Base-by-base conservation (phyloP, 2,888 invertebrate species). In the Andrena bucephala region DNA sequence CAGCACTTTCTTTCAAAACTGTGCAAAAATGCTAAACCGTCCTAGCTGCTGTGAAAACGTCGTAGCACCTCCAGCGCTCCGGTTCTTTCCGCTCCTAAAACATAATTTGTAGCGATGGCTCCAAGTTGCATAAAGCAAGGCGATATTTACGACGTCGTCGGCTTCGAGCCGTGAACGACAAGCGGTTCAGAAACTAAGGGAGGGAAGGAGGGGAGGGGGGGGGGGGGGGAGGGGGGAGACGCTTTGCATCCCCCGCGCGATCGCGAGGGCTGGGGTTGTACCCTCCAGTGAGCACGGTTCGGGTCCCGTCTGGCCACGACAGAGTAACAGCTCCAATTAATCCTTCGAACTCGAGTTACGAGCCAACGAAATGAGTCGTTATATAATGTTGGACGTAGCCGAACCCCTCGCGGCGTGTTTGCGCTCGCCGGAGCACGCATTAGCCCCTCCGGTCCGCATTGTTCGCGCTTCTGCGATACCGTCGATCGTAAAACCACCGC, bases 261-360 rank as follows among this genome's bases (percentile, higher is more conserved):
- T 72, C 50, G 77, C 74, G 78, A 83, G 84, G 87, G 50, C 50
- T 84, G 86, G 89, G 89, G 86, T 87, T 87, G 85, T 89, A 89
- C 89, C 86, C 86, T 89, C 84, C 86, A 85, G 81, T 85, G 90
- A 89, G 85, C 90, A 89, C 87, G 77, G 81, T 87, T 87, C 84
- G 85, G 87, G 86, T 83, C 88, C 90, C 91, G 87, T 90, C 91
- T 91, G 90, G 90, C 83, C 85, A 84, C 88, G 90, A 89, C 89
- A 87, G 90, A 88, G 89, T 91, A 90, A 90, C 91, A 89, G 88
- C 87, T 83, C 86, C 89, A 90, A 92, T 92, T 91, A 91, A 92
- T 92, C 90, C 90, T 90, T 89, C 89, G 89, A 91, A 92, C 89
- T 89, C 33, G 87, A 90, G 90, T 92, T 92, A 91, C 92, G 90